Evolutionary conservation across 2,113 vertebrate genomes (phyloP).

Genomic region (Morone saxatilis): DNA sequence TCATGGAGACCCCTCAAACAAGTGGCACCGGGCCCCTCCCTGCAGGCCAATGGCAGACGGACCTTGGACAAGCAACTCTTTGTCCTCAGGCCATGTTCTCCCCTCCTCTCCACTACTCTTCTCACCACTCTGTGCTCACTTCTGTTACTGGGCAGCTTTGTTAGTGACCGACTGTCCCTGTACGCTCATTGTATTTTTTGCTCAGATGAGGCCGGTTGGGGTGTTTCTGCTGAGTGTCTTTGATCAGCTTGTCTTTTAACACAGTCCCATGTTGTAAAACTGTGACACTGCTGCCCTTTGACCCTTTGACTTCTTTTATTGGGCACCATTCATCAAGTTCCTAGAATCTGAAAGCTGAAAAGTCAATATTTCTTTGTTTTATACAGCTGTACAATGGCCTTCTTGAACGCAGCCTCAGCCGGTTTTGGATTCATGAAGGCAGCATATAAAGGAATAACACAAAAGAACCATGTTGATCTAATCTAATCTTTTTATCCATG

Average conservation of each 20-base stretch:
- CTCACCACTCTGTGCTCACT: constrained; percentile 75
- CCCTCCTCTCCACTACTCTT: constrained; percentile 73
- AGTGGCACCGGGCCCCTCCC: constrained; percentile 68
- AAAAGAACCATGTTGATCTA: constrained; percentile 30
- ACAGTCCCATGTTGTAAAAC: constrained; percentile 64
- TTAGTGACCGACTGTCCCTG: constrained; percentile 37
- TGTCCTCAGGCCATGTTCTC: constrained; percentile 78
- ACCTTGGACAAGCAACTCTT: constrained; percentile 79
- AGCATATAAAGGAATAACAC: constrained; percentile 17
- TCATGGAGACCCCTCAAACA: constrained; percentile 81
- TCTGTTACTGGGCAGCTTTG: constrained; percentile 52
- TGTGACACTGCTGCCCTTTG: constrained; percentile 57
- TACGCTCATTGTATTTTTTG: constrained; percentile 48
- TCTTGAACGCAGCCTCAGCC: not conserved
- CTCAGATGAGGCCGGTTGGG: constrained; percentile 43
- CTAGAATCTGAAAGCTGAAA: constrained; percentile 20
- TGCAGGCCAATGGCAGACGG: constrained; percentile 65
- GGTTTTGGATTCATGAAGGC: constrained; percentile 7
- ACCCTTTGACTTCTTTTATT: constrained; percentile 47
- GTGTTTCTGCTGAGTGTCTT: constrained; percentile 54
- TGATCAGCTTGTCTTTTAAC: constrained; percentile 72
- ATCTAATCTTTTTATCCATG: constrained; percentile 29
- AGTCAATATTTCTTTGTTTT: constrained; percentile 38
- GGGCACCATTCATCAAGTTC: constrained; percentile 44
- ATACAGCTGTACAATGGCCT: not conserved